Conservation (phyloP, 2,888 invertebrate genomes). For the Oligia fasciuncula region DNA sequence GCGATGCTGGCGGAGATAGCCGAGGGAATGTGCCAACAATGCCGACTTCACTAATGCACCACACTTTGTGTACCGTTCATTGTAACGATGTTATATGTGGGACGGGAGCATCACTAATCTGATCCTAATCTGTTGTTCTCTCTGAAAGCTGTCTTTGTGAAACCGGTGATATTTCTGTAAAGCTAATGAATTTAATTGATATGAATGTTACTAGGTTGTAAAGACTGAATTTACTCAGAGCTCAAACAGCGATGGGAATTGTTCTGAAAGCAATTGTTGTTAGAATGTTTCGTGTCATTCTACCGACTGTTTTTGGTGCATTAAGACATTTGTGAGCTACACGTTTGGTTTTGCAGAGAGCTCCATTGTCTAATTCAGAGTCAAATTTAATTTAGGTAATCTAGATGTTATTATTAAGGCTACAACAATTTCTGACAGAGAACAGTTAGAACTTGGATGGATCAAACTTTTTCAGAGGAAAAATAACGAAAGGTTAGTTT, state of each 20-base stretch:
- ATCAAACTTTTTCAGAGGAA: neutral
- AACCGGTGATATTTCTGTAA: constrained; percentile 31
- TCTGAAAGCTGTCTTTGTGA: constrained; percentile 36
- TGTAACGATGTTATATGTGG: constrained; percentile 44
- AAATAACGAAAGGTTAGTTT: neutral
- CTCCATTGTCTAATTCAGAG: constrained; percentile 2
- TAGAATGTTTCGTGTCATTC: constrained; percentile 21
- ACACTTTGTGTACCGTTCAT: constrained; percentile 57
- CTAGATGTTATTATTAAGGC: neutral
- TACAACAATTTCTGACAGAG: neutral
- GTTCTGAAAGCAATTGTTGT: constrained; percentile 22
- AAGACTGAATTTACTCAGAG: neutral
- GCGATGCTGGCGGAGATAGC: constrained; percentile 45
- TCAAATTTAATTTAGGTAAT: constrained; percentile 9
- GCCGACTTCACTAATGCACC: constrained; percentile 47
- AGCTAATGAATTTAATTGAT: constrained; percentile 51
- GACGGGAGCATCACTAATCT: constrained; percentile 47
- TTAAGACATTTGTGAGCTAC: neutral
- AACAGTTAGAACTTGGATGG: neutral
- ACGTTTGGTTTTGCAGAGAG: constrained; percentile 1
- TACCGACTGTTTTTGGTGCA: neutral
- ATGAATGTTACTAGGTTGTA: constrained; percentile 15
- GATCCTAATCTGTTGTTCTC: constrained; percentile 20
- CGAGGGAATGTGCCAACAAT: constrained; percentile 60
- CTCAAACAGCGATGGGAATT: constrained; percentile 15